These are phyloP conservation scores for Acronicta psi DNA, from an alignment of 2,888 invertebrate species.

Conservation along the genomic window DNA sequence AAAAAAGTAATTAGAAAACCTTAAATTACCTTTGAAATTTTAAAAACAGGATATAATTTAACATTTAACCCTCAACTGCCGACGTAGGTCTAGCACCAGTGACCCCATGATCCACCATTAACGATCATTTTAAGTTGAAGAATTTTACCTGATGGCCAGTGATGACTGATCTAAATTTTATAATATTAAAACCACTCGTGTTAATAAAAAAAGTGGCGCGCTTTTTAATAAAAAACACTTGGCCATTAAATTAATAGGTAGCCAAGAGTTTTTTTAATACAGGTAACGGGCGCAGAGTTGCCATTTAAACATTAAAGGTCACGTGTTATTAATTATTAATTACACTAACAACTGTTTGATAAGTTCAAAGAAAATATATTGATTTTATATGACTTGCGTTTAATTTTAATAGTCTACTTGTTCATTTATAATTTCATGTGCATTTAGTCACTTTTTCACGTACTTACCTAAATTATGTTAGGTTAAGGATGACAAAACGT, in stretches of 20 bases:
- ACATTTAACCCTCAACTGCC: background rate
- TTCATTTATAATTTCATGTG: no score
- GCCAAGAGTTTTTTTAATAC: background rate
- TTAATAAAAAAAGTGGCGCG: constrained; percentile 2
- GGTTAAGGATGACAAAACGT: no score
- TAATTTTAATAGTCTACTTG: no score
- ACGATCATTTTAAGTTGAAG: background rate
- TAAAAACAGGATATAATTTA: no score
- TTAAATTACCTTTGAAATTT: no score
- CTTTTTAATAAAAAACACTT: no score
- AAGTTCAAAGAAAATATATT: no score
- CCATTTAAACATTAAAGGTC: background rate
- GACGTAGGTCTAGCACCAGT: background rate
- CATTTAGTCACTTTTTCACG: no score
- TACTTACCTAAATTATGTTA: no score
- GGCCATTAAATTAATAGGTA: no score
- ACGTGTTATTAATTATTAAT: background rate
- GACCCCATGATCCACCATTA: background rate
- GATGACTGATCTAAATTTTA: constrained; percentile 28
- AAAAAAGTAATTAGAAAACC: no score
- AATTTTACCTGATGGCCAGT: constrained; percentile 15
- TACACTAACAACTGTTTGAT: background rate
- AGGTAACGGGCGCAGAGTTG: background rate
- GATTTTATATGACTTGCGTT: no score
- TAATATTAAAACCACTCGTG: constrained; percentile 3